These are phyloP conservation scores for Chelonus insularis DNA, from an alignment of 1,140 invertebrate genomes.

Conservation along the genomic window DNA sequence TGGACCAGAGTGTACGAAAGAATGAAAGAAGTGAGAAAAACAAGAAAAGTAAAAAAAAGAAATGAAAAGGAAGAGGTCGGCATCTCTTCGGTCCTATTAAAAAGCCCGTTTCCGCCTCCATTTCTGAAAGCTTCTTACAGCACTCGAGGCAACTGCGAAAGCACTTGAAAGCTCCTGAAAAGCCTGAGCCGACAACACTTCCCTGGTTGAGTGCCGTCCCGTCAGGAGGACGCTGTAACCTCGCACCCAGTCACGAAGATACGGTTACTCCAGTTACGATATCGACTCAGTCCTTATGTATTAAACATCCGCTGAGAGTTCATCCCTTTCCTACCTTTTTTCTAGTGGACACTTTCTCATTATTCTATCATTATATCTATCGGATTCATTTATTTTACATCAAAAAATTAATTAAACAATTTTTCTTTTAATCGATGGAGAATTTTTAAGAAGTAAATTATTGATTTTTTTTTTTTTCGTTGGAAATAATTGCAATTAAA, in stretches of 20 bases:
- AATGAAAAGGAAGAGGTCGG: slow-evolving; percentile 22
- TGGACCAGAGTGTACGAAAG: slow-evolving; percentile 10
- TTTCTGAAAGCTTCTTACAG: slow-evolving; percentile 62
- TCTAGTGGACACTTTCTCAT: too few relatives aligned
- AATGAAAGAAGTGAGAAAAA: slow-evolving; percentile 12
- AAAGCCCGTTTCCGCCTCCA: slow-evolving; percentile 61
- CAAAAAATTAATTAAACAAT: too few relatives aligned
- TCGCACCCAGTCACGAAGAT: slow-evolving; percentile 36
- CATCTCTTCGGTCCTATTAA: slow-evolving; percentile 59
- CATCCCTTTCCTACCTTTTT: background rate
- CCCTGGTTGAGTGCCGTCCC: slow-evolving; percentile 57
- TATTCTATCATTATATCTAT: too few relatives aligned
- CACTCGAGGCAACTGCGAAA: slow-evolving; percentile 61
- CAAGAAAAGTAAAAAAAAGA: slow-evolving; percentile 8
- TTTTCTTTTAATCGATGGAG: too few relatives aligned
- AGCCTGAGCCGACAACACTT: slow-evolving; percentile 60
- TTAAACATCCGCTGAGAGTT: slow-evolving; percentile 31
- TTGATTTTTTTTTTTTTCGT: too few relatives aligned
- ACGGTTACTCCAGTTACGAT: slow-evolving; percentile 33
- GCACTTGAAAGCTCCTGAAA: slow-evolving; percentile 63
- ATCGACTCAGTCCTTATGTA: slow-evolving; percentile 35
- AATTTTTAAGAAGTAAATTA: too few relatives aligned
- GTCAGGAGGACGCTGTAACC: slow-evolving; percentile 30
- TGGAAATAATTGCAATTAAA: too few relatives aligned
- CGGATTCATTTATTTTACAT: too few relatives aligned